phyloP scores from a whole-genome alignment of 1,140 invertebrate species.

The Papilio machaon region DNA sequence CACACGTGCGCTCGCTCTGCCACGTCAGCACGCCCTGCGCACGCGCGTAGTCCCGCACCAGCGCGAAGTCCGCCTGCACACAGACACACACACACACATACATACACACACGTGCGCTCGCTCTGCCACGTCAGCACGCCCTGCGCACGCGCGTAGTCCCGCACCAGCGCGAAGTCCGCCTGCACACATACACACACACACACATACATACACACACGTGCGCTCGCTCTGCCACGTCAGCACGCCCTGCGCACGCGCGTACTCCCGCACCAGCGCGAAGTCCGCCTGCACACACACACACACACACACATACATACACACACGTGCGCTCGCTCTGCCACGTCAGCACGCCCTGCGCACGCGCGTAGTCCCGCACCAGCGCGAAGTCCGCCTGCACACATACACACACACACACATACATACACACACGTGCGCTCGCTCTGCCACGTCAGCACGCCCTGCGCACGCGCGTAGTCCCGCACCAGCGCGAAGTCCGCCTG shows the following conservation, averaged over 20 bases:
- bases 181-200: constrained; percentile 53
- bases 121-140: constrained; percentile 94
- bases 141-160: constrained; percentile 93
- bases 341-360: constrained; percentile 90
- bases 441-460: constrained; percentile 93
- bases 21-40: constrained; percentile 92
- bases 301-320: no score
- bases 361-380: constrained; percentile 95
- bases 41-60: constrained; percentile 95
- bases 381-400: constrained; percentile 88
- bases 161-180: constrained; percentile 93
- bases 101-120: constrained; percentile 91
- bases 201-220: no score
- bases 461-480: constrained; percentile 94
- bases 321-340: constrained; percentile 94
- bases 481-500: constrained; percentile 92
- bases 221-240: constrained; percentile 94
- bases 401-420: no score
- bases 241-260: constrained; percentile 91
- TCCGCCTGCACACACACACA: constrained; percentile 82
- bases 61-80: constrained; percentile 89
- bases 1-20: constrained; percentile 92
- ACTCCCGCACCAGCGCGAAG: constrained; percentile 95
- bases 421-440: constrained; percentile 92
- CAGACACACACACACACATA: no score